Percentiles rank a stretch among this genome's conserved stretches.
Conservation (phyloP, 2,797 vertebrate genomes). For the Erithacus rubecula region DNA sequence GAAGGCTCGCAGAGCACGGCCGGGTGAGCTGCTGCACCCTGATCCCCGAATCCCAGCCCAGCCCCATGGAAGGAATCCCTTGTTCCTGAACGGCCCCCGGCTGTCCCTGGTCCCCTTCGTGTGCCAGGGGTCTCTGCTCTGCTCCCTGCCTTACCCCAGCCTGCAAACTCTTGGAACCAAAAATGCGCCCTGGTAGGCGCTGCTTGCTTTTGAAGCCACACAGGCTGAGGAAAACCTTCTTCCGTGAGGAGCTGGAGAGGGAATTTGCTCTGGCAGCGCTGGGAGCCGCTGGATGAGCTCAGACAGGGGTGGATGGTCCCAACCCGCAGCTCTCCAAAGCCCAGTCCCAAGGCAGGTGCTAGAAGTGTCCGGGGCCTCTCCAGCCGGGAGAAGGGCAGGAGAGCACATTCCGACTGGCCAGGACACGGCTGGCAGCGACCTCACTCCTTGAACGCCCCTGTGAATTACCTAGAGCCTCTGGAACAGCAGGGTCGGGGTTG, state of each 20-base stretch:
- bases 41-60: background rate
- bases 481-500: background rate
- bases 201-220: background rate
- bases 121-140: background rate
- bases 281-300: background rate
- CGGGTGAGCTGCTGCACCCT: background rate
- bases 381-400: background rate
- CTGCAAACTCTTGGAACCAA: background rate
- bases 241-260: background rate
- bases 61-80: background rate
- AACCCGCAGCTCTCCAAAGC: background rate
- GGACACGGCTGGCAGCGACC: too few relatives aligned
- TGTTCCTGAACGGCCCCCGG: background rate
- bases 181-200: background rate
- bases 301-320: background rate
- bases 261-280: fast-evolving
- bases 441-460: fast-evolving
- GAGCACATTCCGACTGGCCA: fast-evolving
- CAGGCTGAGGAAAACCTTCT: background rate
- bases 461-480: background rate
- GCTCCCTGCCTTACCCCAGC: background rate
- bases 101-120: fast-evolving
- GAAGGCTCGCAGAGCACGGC: fast-evolving
- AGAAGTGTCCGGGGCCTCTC: background rate
- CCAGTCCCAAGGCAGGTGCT: background rate